Evolutionary conservation across 2,888 invertebrate genomes (phyloP).

Genomic region (Osmoderma eremita): DNA sequence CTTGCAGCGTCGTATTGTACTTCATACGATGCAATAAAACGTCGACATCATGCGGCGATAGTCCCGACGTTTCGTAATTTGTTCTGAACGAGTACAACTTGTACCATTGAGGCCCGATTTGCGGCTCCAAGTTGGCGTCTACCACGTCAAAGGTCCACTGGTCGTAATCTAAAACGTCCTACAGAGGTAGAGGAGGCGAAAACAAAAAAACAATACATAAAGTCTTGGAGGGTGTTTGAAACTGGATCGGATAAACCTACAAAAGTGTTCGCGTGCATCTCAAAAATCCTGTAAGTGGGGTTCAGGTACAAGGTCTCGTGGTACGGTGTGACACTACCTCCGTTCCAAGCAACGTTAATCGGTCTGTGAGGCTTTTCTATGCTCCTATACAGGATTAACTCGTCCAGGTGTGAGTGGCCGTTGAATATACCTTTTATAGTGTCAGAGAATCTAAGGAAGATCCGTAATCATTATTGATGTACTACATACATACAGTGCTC

Average conservation of each 20-base stretch:
- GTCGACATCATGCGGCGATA: constrained; percentile 71
- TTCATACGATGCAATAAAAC: constrained; percentile 58
- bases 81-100: constrained; percentile 77
- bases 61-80: constrained; percentile 71
- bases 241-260: constrained; percentile 48
- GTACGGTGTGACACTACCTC: constrained; percentile 87
- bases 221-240: constrained; percentile 5
- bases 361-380: constrained; percentile 66
- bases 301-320: constrained; percentile 69
- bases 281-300: constrained; percentile 66
- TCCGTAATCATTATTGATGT: too few species aligned
- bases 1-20: constrained; percentile 24
- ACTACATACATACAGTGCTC: too few species aligned
- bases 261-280: constrained; percentile 53
- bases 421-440: constrained; percentile 81
- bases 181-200: neutral
- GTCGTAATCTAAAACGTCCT: constrained; percentile 72
- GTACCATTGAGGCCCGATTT: constrained; percentile 73
- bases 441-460: constrained; percentile 25
- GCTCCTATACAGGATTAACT: constrained; percentile 77
- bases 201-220: neutral
- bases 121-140: constrained; percentile 71
- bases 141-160: constrained; percentile 82
- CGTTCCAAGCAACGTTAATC: constrained; percentile 80
- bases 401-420: constrained; percentile 83